A percentile compares a stretch with the other conserved stretches of the same genome.
Conservation (phyloP, 2,113 vertebrate species). For the Abramis brama region DNA sequence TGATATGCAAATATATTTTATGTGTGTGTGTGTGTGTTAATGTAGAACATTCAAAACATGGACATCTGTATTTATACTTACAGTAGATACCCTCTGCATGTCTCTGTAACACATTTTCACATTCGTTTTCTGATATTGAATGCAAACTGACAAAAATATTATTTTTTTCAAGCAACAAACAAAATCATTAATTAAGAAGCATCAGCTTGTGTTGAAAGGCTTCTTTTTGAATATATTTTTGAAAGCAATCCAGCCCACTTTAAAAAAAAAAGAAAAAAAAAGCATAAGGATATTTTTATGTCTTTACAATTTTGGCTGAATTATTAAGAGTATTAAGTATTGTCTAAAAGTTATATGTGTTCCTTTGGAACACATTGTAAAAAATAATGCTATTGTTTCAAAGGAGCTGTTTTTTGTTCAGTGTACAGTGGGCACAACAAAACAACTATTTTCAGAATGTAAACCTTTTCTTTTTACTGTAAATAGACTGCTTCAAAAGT, state of each 20-base stretch:
- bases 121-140: background rate
- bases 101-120: background rate
- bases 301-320: conserved; percentile 38
- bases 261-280: background rate
- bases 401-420: conserved; percentile 64
- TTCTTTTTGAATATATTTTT: background rate
- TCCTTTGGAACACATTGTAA: background rate
- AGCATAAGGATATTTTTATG: background rate
- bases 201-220: background rate
- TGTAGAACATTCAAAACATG: background rate
- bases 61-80: background rate
- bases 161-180: background rate
- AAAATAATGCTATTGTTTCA: background rate
- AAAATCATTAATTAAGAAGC: background rate
- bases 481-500: conserved; percentile 78
- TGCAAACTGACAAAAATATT: background rate
- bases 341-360: background rate
- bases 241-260: conserved; percentile 1
- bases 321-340: background rate
- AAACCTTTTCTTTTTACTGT: conserved; percentile 75
- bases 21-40: background rate
- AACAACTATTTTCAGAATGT: conserved; percentile 81
- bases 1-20: background rate
- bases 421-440: conserved; percentile 64
- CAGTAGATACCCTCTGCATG: background rate